Evolutionary conservation across 2,797 vertebrate species (phyloP).

Genomic region (Morus bassanus): DNA sequence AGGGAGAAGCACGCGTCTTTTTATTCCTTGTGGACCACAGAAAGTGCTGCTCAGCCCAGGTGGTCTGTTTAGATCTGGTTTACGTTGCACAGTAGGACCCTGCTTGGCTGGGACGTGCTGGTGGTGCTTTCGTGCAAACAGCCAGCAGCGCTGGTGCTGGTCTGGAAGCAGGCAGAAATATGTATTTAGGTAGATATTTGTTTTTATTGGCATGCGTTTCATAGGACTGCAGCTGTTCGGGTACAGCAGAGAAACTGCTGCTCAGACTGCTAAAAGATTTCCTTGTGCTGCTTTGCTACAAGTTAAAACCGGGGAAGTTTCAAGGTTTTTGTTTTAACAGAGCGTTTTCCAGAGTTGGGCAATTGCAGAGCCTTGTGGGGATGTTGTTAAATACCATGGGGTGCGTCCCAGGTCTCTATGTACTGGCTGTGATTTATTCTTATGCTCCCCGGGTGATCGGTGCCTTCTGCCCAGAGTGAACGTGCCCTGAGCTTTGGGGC

Average conservation of each 20-base stretch:
- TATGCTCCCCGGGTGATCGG: neutral
- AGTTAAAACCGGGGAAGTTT: neutral
- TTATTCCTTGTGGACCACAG: neutral
- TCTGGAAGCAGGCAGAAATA: neutral
- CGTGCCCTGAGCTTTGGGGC: neutral
- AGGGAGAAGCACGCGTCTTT: accelerated
- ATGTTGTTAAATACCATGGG: neutral
- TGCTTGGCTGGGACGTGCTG: neutral
- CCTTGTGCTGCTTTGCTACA: neutral
- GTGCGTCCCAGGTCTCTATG: too few species aligned
- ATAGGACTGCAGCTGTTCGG: neutral
- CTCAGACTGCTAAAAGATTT: neutral
- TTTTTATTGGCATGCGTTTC: accelerated
- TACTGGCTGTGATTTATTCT: neutral
- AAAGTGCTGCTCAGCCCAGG: neutral
- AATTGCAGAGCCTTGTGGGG: neutral
- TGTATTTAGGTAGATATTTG: neutral
- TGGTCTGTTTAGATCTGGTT: neutral
- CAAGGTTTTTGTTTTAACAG: neutral
- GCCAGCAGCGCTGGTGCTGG: neutral
- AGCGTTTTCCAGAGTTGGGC: neutral
- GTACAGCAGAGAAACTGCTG: neutral
- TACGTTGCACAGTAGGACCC: neutral
- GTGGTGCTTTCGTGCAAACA: neutral
- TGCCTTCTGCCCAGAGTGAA: neutral